phyloP scores from a whole-genome alignment of 1,140 invertebrate genomes.

The Pogonognathellus flavescens region DNA sequence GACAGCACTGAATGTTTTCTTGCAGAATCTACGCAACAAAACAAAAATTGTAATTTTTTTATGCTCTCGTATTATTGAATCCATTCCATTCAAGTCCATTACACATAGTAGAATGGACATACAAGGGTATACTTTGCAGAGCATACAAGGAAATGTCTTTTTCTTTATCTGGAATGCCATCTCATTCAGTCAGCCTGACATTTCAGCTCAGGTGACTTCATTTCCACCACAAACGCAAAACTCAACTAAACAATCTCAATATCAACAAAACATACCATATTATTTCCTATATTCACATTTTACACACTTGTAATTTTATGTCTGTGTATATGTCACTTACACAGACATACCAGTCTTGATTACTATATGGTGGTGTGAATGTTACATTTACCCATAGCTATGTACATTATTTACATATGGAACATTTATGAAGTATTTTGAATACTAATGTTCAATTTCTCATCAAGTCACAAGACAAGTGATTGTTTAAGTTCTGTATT shows the following conservation, averaged over 20 bases:
- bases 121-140: constrained; percentile 17
- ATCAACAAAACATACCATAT: background rate
- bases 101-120: background rate
- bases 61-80: background rate
- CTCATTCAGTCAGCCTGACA: constrained; percentile 31
- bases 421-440: too few relatives aligned
- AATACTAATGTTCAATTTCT: too few relatives aligned
- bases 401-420: too few relatives aligned
- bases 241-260: background rate
- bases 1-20: background rate
- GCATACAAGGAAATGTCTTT: constrained; percentile 51
- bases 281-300: constrained; percentile 11
- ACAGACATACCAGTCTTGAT: too few relatives aligned
- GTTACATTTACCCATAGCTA: too few relatives aligned
- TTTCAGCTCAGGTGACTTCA: constrained; percentile 42
- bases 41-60: constrained; percentile 16
- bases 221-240: constrained; percentile 34
- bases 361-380: too few relatives aligned
- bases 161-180: constrained; percentile 52
- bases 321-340: too few relatives aligned
- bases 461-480: too few relatives aligned
- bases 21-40: background rate
- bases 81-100: constrained; percentile 14
- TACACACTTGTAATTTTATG: too few relatives aligned
- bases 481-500: too few relatives aligned